A percentile compares a stretch with the other conserved stretches of the same genome.
phyloP scores from a whole-genome alignment of 2,113 vertebrate species.

The Chlamydotis undulata region DNA sequence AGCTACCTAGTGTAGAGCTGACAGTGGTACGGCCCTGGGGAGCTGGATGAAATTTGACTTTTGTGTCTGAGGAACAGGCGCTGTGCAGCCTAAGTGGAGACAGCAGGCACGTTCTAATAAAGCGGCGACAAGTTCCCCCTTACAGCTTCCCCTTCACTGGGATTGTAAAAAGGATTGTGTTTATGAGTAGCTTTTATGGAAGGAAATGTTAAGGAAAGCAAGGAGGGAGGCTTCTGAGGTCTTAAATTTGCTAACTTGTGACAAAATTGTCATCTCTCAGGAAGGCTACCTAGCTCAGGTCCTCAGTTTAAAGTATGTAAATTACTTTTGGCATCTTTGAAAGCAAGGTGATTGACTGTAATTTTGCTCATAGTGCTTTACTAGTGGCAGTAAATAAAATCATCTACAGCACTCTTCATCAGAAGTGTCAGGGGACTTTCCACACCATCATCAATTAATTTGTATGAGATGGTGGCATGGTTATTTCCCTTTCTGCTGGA shows the following conservation, averaged over 20 bases:
- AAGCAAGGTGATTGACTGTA: constrained; percentile 32
- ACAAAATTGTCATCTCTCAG: constrained; percentile 5
- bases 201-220: background rate
- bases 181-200: constrained; percentile 44
- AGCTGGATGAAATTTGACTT: constrained; percentile 12
- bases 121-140: background rate
- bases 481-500: background rate
- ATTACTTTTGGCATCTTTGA: constrained; percentile 15
- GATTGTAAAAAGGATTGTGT: background rate
- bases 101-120: constrained; percentile 13
- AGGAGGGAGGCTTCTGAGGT: background rate
- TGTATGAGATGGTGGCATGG: background rate
- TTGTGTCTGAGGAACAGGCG: background rate
- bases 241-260: constrained; percentile 49
- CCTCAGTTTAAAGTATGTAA: constrained; percentile 1
- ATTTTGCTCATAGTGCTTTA: constrained; percentile 21
- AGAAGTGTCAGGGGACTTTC: constrained; percentile 30
- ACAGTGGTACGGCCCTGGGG: background rate
- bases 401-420: constrained; percentile 19
- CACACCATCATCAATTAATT: constrained; percentile 21
- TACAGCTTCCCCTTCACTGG: background rate
- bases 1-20: background rate
- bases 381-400: constrained; percentile 39
- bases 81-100: background rate
- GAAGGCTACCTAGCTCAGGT: background rate